Evolutionary conservation across 2,888 invertebrate species (phyloP), one percentile per base, ranked within the genome.

Genomic region (Drosophila monieri): DNA sequence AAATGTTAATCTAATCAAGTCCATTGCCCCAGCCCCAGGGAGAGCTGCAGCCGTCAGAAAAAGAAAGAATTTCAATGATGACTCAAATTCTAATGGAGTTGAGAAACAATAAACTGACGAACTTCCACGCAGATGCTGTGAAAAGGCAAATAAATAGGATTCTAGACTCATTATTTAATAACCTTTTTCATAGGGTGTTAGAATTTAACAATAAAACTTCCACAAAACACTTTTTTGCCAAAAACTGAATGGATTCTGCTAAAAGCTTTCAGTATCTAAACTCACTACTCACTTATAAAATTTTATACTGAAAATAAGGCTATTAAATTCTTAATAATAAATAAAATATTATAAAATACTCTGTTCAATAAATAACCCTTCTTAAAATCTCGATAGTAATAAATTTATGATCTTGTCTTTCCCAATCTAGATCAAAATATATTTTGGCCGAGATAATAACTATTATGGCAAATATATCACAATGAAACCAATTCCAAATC

Each of bases 1-100:
- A 74, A 85, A 79, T 79, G 77, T 67, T 83, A 85, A 83, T 85
- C 84, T 74, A 83, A 80, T 80, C 80, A 59, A 68, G 69, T 62
- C 66, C 61, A 70, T 72, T 46, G 47, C 32, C 30, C 12, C 35
- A 6, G 5, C 35, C 35, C 35, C n/a, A n/a, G n/a, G n/a, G 15
- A 30, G 9, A 18, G 8, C 2, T 27, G 35, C 10, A 48, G 30
- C n/a, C 32, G 30, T 30, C 10, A 3, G 15, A 43, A 21, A 25
- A 25, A 35, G 1, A 14, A 15, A 27, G 6, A 44, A 30, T 3
- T 15, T 15, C 15, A n/a, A 47, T 32, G 15, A 55, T 47, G 32
- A 46, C 23, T 46, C 23, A 15, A 47, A 15, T 47, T 21, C 3
- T 5, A 44, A 12, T 35, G 46, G 44, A 44, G 44, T 44, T 54